These are phyloP conservation scores for Priocnemis perturbator DNA, from an alignment of 2,888 invertebrate species.

Conservation along the genomic window DNA sequence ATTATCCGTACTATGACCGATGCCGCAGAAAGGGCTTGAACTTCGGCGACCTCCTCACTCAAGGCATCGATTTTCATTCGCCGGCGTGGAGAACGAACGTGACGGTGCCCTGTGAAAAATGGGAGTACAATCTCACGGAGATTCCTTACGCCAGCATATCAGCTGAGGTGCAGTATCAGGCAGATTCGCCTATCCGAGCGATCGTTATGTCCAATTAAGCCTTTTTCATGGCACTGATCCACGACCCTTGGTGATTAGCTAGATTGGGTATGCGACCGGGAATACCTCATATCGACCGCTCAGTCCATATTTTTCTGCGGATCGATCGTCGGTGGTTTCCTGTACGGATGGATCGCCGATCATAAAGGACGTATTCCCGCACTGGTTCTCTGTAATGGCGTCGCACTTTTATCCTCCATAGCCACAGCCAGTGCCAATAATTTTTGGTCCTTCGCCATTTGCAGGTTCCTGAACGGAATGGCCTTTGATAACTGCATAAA, in stretches of 20 bases:
- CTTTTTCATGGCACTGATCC: conserved; percentile 25
- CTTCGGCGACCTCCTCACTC: conserved; percentile 64
- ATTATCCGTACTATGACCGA: conserved; percentile 71
- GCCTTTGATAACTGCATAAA: conserved; percentile 78
- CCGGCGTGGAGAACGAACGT: conserved; percentile 57
- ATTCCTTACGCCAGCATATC: conserved; percentile 78
- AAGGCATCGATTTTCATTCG: conserved; percentile 55
- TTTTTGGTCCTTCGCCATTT: conserved; percentile 75
- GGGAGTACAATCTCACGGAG: conserved; percentile 77
- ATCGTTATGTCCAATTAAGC: background rate
- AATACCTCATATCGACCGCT: conserved; percentile 75
- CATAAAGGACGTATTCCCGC: conserved; percentile 77
- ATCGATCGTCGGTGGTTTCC: conserved; percentile 76
- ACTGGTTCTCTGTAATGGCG: conserved; percentile 74
- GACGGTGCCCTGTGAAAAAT: conserved; percentile 72
- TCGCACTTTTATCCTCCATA: conserved; percentile 75
- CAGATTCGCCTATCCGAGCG: background rate
- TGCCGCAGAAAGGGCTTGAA: conserved; percentile 75
- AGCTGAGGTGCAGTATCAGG: conserved; percentile 75
- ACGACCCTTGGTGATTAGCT: conserved; percentile 69
- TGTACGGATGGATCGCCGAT: conserved; percentile 78
- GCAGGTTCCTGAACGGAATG: conserved; percentile 77
- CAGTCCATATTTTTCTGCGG: conserved; percentile 78
- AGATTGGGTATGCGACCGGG: conserved; percentile 78
- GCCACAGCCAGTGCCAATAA: conserved; percentile 74